These are phyloP conservation scores for Gallinago stenura DNA, from an alignment of 2,797 vertebrate genomes.

Conservation along the genomic window DNA sequence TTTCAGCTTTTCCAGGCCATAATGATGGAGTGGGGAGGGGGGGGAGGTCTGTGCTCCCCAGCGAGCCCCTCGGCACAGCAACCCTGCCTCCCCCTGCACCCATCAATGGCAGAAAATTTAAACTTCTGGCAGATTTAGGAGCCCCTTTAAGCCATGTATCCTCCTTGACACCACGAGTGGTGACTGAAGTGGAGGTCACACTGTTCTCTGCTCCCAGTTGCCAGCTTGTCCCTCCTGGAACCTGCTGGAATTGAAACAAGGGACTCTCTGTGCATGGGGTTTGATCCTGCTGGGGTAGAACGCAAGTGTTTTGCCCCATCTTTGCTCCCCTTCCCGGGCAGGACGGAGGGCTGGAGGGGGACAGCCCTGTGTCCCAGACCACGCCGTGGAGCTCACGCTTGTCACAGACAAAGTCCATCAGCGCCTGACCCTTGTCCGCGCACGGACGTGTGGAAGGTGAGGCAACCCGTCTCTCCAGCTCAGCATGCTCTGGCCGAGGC, in stretches of 20 bases:
- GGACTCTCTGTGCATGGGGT: rapidly evolving
- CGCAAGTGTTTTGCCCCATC: rapidly evolving
- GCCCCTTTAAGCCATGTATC: rapidly evolving
- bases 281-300: not conserved
- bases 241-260: not conserved
- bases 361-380: not conserved
- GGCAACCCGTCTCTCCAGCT: not conserved
- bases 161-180: rapidly evolving
- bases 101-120: rapidly evolving
- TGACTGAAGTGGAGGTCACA: rapidly evolving
- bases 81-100: not conserved
- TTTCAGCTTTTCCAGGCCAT: not conserved
- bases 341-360: rapidly evolving
- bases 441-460: not conserved
- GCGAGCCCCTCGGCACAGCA: not conserved
- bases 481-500: not conserved
- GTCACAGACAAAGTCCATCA: slow-evolving; percentile 17
- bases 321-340: not conserved
- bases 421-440: slow-evolving; percentile 38
- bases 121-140: rapidly evolving
- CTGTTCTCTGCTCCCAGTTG: not conserved
- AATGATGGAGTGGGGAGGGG: not conserved
- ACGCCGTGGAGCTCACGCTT: rapidly evolving
- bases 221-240: not conserved
- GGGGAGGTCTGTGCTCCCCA: not conserved